Conservation (phyloP, 2,113 vertebrate species). For the Ancistrus triradiatus region DNA sequence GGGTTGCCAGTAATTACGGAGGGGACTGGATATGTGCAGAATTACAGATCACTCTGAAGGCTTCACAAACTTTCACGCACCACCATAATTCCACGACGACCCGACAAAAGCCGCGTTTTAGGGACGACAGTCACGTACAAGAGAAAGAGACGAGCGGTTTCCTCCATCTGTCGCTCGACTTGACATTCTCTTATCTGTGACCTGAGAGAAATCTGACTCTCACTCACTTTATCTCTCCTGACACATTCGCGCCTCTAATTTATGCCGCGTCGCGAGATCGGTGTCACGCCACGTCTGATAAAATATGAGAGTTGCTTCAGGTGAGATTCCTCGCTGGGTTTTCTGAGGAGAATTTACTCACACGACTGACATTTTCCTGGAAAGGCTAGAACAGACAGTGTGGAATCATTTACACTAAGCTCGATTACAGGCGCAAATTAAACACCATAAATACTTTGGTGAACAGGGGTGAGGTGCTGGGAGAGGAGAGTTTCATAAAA, state of each 20-base stretch:
- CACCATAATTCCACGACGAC: no score
- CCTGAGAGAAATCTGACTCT: background rate
- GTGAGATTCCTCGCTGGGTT: conserved; percentile 13
- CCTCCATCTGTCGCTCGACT: background rate
- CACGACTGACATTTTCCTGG: background rate
- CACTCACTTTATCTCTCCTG: conserved; percentile 1
- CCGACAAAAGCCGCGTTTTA: background rate
- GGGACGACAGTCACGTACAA: background rate
- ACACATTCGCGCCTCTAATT: conserved; percentile 6
- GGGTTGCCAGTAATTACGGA: no score
- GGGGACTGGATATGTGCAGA: no score
- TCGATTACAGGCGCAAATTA: background rate
- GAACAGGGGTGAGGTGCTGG: no score
- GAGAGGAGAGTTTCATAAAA: no score
- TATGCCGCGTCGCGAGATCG: background rate
- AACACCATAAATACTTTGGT: no score
- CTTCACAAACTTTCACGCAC: background rate
- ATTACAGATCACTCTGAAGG: no score
- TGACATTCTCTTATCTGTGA: background rate
- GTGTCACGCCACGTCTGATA: conserved; percentile 4
- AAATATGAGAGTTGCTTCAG: conserved; percentile 8
- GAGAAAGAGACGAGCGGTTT: background rate
- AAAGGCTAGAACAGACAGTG: background rate
- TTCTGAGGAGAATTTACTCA: background rate
- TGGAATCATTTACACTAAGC: background rate